phyloP scores from a whole-genome alignment of 2,888 invertebrate genomes.

The Cryptocheilus praepositus region DNA sequence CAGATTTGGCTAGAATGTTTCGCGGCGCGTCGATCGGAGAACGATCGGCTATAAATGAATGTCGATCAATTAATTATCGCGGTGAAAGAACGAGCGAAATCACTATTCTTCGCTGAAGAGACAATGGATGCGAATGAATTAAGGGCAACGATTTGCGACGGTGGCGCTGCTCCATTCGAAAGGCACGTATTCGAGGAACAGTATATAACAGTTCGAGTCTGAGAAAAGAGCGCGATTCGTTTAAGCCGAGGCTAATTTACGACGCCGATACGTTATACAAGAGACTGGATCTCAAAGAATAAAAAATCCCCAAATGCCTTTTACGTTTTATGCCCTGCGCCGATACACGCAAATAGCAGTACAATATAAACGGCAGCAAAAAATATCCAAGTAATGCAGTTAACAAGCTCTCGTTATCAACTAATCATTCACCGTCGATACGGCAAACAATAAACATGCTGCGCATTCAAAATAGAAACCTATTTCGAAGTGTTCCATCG shows the following conservation, averaged over 20 bases:
- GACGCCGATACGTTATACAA: too few relatives aligned
- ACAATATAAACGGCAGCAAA: too few relatives aligned
- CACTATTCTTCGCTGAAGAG: constrained; percentile 3
- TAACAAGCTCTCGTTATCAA: too few relatives aligned
- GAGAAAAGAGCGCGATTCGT: constrained; percentile 9
- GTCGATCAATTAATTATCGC: neutral
- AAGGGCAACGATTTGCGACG: constrained; percentile 2
- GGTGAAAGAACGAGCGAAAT: neutral
- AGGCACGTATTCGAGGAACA: neutral
- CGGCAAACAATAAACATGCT: too few relatives aligned
- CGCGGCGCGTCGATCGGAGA: too few relatives aligned
- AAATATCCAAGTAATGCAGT: too few relatives aligned
- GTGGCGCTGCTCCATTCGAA: neutral
- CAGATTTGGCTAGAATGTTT: too few relatives aligned
- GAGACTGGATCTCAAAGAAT: neutral
- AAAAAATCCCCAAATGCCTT: constrained; percentile 4
- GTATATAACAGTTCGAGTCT: neutral
- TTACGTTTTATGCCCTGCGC: constrained; percentile 19
- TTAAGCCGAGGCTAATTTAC: constrained; percentile 5
- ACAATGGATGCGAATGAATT: constrained; percentile 8
- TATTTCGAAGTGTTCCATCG: too few relatives aligned
- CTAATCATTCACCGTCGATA: too few relatives aligned
- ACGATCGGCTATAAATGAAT: neutral
- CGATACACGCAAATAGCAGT: too few relatives aligned
- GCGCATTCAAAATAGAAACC: too few relatives aligned